Percentiles rank a stretch among this genome's conserved stretches.
Conservation (phyloP, 2,888 invertebrate genomes). For the Sphaerophoria taeniata region DNA sequence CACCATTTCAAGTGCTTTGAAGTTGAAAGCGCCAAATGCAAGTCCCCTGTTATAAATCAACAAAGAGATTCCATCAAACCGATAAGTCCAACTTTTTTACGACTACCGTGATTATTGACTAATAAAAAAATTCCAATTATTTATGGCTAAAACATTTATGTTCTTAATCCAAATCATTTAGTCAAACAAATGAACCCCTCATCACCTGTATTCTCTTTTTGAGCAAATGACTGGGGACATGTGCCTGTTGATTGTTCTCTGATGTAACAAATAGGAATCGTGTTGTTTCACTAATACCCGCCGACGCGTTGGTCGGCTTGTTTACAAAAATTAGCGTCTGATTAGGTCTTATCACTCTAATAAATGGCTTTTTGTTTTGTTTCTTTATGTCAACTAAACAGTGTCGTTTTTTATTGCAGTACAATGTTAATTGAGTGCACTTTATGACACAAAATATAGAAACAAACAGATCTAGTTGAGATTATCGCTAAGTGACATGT, state of each 20-base stretch:
- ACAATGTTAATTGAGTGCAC: constrained; percentile 24
- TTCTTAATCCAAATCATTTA: constrained; percentile 26
- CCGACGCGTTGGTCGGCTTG: constrained; percentile 13
- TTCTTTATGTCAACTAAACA: constrained; percentile 30
- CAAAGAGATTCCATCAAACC: constrained; percentile 6
- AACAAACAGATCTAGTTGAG: constrained; percentile 4
- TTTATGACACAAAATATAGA: constrained; percentile 11
- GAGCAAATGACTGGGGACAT: neutral
- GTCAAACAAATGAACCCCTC: neutral
- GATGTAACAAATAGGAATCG: constrained; percentile 27
- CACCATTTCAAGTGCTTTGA: neutral
- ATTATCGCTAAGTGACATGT: constrained; percentile 31
- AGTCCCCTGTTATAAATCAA: neutral
- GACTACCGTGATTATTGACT: neutral
- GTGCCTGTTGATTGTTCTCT: constrained; percentile 2
- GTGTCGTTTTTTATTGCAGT: constrained; percentile 3
- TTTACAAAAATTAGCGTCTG: constrained; percentile 39
- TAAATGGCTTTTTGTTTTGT: constrained; percentile 41
- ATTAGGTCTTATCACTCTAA: constrained; percentile 43
- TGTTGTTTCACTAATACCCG: constrained; percentile 39
- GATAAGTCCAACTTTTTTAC: constrained; percentile 21
- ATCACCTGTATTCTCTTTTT: neutral
- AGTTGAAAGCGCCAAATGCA: neutral
- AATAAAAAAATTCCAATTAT: constrained; percentile 29
- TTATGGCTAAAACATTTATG: constrained; percentile 18